Evolutionary conservation across 2,113 vertebrate species (phyloP).

Genomic region (Leucopsar rothschildi): DNA sequence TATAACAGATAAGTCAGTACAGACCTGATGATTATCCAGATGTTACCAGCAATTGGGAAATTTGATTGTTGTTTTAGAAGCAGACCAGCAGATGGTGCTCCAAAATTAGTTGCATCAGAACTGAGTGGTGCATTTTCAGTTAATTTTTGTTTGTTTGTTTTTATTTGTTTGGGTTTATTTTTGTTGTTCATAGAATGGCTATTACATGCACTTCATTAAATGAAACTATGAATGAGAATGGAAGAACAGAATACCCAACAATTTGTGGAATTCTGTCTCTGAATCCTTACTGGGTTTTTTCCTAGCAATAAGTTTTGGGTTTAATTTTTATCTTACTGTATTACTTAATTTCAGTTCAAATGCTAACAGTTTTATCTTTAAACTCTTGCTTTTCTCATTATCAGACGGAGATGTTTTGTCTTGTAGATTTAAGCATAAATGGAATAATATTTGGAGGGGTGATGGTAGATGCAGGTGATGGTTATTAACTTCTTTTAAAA

Average conservation of each 20-base stretch:
- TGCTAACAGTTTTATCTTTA: background rate
- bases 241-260: background rate
- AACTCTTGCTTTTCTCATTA: background rate
- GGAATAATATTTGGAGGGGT: background rate
- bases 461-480: background rate
- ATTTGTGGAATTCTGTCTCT: background rate
- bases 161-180: background rate
- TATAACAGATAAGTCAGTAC: background rate
- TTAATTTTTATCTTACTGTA: background rate
- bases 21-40: background rate
- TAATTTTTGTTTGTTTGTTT: background rate
- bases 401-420: background rate
- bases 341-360: background rate
- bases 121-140: background rate
- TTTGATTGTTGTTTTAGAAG: background rate
- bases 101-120: background rate
- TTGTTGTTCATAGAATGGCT: background rate
- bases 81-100: constrained; percentile 48
- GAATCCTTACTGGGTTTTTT: background rate
- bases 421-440: background rate
- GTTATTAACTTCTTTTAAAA: background rate
- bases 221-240: background rate
- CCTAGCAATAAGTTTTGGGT: background rate
- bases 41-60: background rate
- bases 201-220: background rate